These are phyloP conservation scores for Gouania willdenowi DNA, from an alignment of 2,797 vertebrate genomes.

Conservation along the genomic window DNA sequence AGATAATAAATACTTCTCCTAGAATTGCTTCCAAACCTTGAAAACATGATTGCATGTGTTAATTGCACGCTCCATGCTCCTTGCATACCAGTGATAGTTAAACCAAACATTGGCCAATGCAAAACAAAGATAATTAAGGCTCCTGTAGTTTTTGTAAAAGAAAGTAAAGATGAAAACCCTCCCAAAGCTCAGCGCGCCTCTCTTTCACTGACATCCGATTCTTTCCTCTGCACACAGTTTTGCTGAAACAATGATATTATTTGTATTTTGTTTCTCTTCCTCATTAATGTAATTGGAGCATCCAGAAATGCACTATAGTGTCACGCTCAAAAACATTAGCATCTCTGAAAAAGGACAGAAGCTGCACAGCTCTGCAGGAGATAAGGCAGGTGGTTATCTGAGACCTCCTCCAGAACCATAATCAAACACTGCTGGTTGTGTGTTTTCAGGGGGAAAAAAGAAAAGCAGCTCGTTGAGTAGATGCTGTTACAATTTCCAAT, in stretches of 20 bases:
- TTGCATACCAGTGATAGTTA: no score
- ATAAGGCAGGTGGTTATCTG: constrained; percentile 4
- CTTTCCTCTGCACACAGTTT: constrained; percentile 2
- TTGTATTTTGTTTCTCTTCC: constrained; percentile 29
- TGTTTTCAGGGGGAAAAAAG: background rate
- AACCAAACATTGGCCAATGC: no score
- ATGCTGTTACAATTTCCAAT: constrained; percentile 7
- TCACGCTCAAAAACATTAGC: constrained; percentile 46
- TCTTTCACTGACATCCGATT: background rate
- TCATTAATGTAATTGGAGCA: constrained; percentile 44
- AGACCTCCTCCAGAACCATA: constrained; percentile 3
- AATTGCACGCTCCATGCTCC: no score
- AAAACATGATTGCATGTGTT: no score
- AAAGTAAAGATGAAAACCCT: background rate
- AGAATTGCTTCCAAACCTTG: no score
- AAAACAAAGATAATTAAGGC: no score
- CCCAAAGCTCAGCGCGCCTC: background rate
- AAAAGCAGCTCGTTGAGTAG: constrained; percentile 10
- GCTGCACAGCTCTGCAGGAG: background rate
- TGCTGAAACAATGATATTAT: constrained; percentile 28
- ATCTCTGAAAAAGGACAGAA: constrained; percentile 38
- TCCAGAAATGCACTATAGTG: constrained; percentile 22
- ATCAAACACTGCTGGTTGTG: constrained; percentile 1
- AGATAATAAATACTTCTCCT: no score
- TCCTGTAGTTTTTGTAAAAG: no score